A percentile compares a stretch with the other conserved stretches of the same genome.
These are phyloP conservation scores for Dromiciops gliroides DNA, from an alignment of 2,113 vertebrate species.

Conservation along the genomic window DNA sequence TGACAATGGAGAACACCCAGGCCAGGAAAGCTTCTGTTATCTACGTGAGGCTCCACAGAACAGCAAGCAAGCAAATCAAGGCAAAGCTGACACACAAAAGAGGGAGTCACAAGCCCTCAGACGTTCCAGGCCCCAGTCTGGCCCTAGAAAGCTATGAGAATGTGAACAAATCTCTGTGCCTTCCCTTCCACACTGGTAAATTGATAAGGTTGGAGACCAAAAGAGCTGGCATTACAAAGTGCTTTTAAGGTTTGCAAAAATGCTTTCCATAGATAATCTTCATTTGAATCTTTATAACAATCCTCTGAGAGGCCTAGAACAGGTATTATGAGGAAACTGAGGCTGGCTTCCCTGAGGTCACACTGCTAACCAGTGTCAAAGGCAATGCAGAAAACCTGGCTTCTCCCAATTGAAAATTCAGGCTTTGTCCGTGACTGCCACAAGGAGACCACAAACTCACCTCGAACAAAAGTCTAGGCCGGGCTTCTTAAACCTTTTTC, in stretches of 20 bases:
- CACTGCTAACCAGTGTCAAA: background rate
- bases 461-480: background rate
- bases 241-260: background rate
- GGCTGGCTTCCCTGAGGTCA: background rate
- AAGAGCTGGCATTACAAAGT: background rate
- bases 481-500: too few species aligned
- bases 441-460: background rate
- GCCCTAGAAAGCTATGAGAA: background rate
- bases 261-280: background rate
- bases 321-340: background rate
- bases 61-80: background rate
- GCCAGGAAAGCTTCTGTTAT: background rate
- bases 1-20: background rate
- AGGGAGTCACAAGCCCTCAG: slow-evolving; percentile 1
- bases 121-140: slow-evolving; percentile 14
- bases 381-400: background rate
- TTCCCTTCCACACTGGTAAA: background rate
- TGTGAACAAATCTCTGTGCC: background rate
- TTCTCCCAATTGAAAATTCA: background rate
- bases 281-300: background rate
- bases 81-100: background rate
- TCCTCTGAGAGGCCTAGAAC: background rate
- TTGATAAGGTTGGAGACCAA: background rate
- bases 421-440: too few species aligned
- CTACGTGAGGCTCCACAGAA: background rate